These are phyloP conservation scores for Dynastes grantii DNA, from an alignment of 2,888 invertebrate species.

Conservation along the genomic window DNA sequence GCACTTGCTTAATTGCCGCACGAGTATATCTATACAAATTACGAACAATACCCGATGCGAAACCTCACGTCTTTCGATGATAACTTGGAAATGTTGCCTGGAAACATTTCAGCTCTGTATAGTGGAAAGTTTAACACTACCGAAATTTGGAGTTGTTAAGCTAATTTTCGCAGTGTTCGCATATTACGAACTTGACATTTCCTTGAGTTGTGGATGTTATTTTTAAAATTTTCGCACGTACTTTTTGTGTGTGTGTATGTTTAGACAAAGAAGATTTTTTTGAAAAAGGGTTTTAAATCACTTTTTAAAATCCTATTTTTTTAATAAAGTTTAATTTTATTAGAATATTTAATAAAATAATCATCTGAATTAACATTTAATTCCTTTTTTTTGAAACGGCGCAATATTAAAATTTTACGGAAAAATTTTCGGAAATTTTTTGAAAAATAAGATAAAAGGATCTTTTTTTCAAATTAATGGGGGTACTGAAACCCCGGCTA, in stretches of 20 bases:
- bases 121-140: constrained; percentile 23
- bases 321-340: too few species aligned
- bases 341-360: too few species aligned
- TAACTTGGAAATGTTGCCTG: constrained; percentile 22
- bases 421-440: too few species aligned
- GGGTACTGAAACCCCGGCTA: too few species aligned
- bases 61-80: constrained; percentile 28
- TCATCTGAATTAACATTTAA: too few species aligned
- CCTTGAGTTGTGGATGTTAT: constrained; percentile 7
- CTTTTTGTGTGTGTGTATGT: not conserved
- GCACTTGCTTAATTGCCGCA: not conserved
- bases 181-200: constrained; percentile 3
- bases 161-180: constrained; percentile 22
- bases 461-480: too few species aligned
- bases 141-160: constrained; percentile 4
- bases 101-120: constrained; percentile 9
- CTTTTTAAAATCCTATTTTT: too few species aligned
- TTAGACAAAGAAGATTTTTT: too few species aligned
- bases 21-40: constrained; percentile 14
- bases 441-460: too few species aligned
- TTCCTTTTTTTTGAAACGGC: too few species aligned
- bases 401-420: too few species aligned
- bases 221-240: not conserved
- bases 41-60: not conserved
- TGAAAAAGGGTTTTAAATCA: too few species aligned